Conservation (phyloP, 92 coral and sea anemone species). For the Galaxea fascicularis region DNA sequence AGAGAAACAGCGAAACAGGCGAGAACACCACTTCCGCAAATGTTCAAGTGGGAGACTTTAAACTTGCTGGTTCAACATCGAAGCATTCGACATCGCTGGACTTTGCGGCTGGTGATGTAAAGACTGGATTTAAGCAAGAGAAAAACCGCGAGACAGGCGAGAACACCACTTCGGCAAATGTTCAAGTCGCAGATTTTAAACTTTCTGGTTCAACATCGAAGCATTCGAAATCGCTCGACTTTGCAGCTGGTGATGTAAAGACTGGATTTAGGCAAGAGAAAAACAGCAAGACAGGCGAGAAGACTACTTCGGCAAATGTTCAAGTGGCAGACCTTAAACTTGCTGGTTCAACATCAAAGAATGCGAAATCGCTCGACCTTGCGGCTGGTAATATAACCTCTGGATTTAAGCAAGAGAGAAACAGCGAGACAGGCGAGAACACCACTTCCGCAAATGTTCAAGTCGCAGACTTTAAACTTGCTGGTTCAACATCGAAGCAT, state of each 20-base stretch:
- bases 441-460: not conserved
- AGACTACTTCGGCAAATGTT: not conserved
- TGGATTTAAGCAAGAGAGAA: conserved; percentile 8
- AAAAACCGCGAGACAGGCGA: not conserved
- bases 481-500: conserved; percentile 20
- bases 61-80: conserved; percentile 18
- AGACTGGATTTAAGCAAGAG: conserved; percentile 13
- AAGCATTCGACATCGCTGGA: not conserved
- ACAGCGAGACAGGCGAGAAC: not conserved
- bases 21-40: not conserved
- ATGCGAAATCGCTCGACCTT: not conserved
- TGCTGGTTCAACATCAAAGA: conserved; percentile 6
- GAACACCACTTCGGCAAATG: not conserved
- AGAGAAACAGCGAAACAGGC: not conserved
- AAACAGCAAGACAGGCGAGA: conserved; percentile 9
- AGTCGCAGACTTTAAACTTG: conserved; percentile 3
- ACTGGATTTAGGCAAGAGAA: conserved; percentile 8
- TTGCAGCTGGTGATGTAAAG: conserved; percentile 13
- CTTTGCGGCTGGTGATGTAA: not conserved
- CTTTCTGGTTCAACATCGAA: conserved; percentile 8
- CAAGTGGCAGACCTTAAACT: not conserved
- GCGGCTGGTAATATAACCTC: conserved; percentile 1
- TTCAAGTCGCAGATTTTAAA: conserved; percentile 1
- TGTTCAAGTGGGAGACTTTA: conserved; percentile 3
- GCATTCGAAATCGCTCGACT: not conserved